Conservation (phyloP, 1,140 invertebrate species). For the Glomeris maerens region DNA sequence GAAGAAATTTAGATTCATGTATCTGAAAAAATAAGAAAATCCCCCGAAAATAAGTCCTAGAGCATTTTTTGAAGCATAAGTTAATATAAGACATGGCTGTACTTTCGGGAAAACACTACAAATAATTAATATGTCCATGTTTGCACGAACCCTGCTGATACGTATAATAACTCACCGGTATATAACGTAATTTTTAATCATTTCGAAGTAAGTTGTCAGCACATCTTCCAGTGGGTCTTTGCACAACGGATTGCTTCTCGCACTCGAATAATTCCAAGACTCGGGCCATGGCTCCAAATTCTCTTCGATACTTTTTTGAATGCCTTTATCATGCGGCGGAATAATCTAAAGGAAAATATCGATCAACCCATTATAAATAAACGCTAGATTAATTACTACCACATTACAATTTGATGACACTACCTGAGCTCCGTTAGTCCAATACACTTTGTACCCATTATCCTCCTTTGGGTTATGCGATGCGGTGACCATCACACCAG, state of each 20-base stretch:
- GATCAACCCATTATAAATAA: too few species aligned
- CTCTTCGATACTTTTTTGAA: slow-evolving; percentile 59
- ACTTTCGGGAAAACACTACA: too few species aligned
- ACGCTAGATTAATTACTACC: too few species aligned
- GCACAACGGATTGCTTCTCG: slow-evolving; percentile 25
- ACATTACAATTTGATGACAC: too few species aligned
- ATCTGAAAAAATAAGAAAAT: not conserved
- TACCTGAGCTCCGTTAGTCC: slow-evolving; percentile 81
- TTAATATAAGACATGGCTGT: too few species aligned
- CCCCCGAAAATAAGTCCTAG: not conserved
- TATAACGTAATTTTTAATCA: slow-evolving; percentile 36
- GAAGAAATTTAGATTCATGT: slow-evolving; percentile 5
- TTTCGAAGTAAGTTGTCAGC: slow-evolving; percentile 48
- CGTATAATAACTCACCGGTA: too few species aligned
- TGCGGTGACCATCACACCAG: slow-evolving; percentile 91
- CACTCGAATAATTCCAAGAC: slow-evolving; percentile 46
- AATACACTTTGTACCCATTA: slow-evolving; percentile 98
- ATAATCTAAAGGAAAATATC: slow-evolving; percentile 52
- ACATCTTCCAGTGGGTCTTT: slow-evolving; percentile 40
- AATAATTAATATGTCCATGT: too few species aligned
- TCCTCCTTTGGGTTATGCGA: slow-evolving; percentile 98
- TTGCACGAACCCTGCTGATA: too few species aligned
- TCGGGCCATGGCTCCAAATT: slow-evolving; percentile 53
- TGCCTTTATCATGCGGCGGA: slow-evolving; percentile 74
- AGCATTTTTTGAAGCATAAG: too few species aligned